Evolutionary conservation across 2,797 vertebrate genomes (phyloP).

Genomic region (Megalops cyprinoides): DNA sequence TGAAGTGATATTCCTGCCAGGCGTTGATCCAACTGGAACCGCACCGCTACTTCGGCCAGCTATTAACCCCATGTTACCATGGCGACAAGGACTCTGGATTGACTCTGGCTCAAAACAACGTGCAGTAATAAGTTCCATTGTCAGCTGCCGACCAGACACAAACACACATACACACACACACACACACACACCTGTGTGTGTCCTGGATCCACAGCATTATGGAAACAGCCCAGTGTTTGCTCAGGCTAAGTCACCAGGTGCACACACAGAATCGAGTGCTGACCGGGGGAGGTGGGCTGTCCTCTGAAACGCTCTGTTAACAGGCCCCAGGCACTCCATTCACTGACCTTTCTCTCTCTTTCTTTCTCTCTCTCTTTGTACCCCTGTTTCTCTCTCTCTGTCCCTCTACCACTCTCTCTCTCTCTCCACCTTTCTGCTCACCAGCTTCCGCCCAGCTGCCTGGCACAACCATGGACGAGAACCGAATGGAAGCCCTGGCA

Average conservation of each 20-base stretch:
- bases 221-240: slow-evolving; percentile 67
- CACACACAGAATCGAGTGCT: slow-evolving; percentile 39
- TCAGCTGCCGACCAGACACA: slow-evolving; percentile 34
- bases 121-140: slow-evolving; percentile 35
- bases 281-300: neutral
- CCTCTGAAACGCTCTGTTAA: neutral
- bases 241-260: slow-evolving; percentile 70
- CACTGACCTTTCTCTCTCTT: neutral
- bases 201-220: neutral
- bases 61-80: slow-evolving; percentile 46
- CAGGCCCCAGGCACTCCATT: neutral
- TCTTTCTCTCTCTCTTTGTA: slow-evolving; percentile 1
- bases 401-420: slow-evolving; percentile 26
- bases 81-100: slow-evolving; percentile 34
- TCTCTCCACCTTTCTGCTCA: too few relatives aligned
- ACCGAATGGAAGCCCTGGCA: slow-evolving; percentile 88
- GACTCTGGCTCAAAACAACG: slow-evolving; percentile 36
- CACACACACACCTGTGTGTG: slow-evolving; percentile 19
- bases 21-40: neutral
- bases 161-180: slow-evolving; percentile 24
- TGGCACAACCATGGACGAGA: slow-evolving; percentile 82
- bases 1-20: neutral
- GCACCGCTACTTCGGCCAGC: neutral
- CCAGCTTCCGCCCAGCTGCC: slow-evolving; percentile 56
- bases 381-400: slow-evolving; percentile 30